Evolutionary conservation across 2,888 invertebrate genomes (phyloP).

Genomic region (Rhingia rostrata): DNA sequence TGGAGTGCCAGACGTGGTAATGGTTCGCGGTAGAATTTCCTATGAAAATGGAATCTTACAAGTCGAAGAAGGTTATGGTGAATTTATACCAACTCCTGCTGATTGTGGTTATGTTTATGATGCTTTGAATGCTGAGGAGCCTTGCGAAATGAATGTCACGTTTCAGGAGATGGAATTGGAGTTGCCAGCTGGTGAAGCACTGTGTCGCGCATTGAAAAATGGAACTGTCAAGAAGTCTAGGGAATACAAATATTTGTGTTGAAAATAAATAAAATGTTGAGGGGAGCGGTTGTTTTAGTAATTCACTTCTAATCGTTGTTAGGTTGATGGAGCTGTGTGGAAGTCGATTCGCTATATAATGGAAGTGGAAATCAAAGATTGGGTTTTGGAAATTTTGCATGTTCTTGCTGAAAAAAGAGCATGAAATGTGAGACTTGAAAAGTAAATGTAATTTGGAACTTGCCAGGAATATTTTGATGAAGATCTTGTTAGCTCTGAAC

Average conservation of each 20-base stretch:
- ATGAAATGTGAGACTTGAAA: too few relatives aligned
- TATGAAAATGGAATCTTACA: conserved; percentile 94
- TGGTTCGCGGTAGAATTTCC: conserved; percentile 95
- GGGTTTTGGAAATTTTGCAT: too few relatives aligned
- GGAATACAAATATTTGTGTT: conserved; percentile 35
- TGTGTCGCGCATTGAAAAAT: conserved; percentile 20
- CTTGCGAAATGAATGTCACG: conserved; percentile 21
- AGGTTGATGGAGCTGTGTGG: too few relatives aligned
- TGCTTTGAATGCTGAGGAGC: conserved; percentile 12
- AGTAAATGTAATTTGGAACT: too few relatives aligned
- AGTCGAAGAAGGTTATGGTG: conserved; percentile 94
- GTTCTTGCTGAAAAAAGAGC: too few relatives aligned
- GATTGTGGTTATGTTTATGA: conserved; percentile 39
- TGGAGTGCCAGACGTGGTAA: conserved; percentile 96
- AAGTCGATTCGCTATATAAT: too few relatives aligned
- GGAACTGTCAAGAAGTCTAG: conserved; percentile 32
- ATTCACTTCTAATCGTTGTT: neutral
- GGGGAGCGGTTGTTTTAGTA: neutral
- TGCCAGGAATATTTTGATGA: too few relatives aligned
- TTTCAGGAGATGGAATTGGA: conserved; percentile 51
- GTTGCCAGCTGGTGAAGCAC: conserved; percentile 15
- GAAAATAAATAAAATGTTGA: neutral
- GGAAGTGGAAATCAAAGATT: too few relatives aligned
- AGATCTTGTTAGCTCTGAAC: too few relatives aligned
- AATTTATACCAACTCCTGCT: conserved; percentile 89